Base-by-base conservation (phyloP, 2,797 vertebrate species). In the Adelosebastes latens region DNA sequence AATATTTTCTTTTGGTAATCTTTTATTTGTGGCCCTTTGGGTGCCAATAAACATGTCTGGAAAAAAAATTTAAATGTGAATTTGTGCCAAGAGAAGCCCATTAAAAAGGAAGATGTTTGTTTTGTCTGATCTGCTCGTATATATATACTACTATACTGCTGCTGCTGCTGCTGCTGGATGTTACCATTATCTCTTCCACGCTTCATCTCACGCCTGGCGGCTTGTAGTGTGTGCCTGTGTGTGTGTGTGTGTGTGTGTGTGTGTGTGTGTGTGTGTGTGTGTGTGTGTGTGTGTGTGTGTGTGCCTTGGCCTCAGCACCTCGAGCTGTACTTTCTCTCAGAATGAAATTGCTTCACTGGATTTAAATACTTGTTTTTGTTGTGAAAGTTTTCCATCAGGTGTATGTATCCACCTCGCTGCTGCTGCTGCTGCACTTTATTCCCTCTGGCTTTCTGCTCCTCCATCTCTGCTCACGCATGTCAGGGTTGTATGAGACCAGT, bases 111-210 rank as follows among this genome's bases (percentile, higher is more conserved):
- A 64, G 39, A 69, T 87, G 80, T 92, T 88, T 91, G 87, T 86
- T 90, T 86, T 80, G 81, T 88, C 29, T 87, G 83, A 75, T 79
- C 81, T 89, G 82, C 76, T 86, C 55, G 71, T 82, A 29, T 85
- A 29, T 39, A 39, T 25, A 25, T 25, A 25, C 25, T 25, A 25
- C 25, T 25, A 25, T 39, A 42, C 5, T 92, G 87, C 39, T 42
- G 12, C 39, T 42, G 36, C 39, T 83, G 22, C 86, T 91, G 84
- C 81, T 93, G 80, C 85, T 92, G 88, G 82, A 83, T 92, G 93
- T 92, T 92, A 85, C 90, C 92, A 96, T 95, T 95, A 94, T 95
- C 90, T 94, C 81, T 83, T 91, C 85, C 91, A 94, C 89, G 95
- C 93, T 94, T 88, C 94, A 95, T 95, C 94, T 94, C 93, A 84